Base-by-base conservation (phyloP, 2,113 vertebrate species). In the Xiphophorus hellerii region DNA sequence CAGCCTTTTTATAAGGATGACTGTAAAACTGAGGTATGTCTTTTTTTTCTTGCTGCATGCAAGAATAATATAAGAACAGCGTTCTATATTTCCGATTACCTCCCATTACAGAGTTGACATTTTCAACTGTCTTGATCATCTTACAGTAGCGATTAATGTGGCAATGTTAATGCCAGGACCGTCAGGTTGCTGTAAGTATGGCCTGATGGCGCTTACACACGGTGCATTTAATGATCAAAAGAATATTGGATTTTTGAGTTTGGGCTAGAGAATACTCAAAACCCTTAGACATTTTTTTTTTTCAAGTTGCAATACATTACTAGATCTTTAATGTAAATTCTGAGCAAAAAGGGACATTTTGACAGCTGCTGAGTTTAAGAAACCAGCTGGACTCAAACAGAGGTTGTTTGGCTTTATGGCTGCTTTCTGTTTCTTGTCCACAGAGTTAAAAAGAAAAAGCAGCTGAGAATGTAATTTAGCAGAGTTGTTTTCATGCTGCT, bases 401-500 rank as follows among this genome's bases (percentile, higher is more conserved):
- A 54, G 51, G 22, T 58, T 25, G 8, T n/a, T 58, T 7, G 8
- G 37, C 12, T 69, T 37, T 44, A 44, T 42, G 35, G 12, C 60
- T 54, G 20, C n/a, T 66, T 25, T 66, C 73, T 66, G 39, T 54
- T 83, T 76, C 2, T 58, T 58, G 39, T 66, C n/a, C 30, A 15
- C n/a, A 4, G 29, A 7, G 17, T 35, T 48, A 62, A 72, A 76
- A 42, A 42, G 2, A 42, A 42, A 42, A 44, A 17, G 15, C 17
- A 48, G 44, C 44, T 0, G 44, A 48, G 44, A 48, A 48, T 48
- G 17, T 48, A 48, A 20, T 48, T 48, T 20, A 48, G 5, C 44
- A 20, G 44, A 48, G 44, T 17, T 4, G 14, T 12, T 58, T 6
- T 74, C 22, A 6, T 48, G 30, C 63, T 60, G 72, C 69, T 39